These are phyloP conservation scores for Diarsia brunnea DNA, from an alignment of 2,888 invertebrate species.

Conservation along the genomic window DNA sequence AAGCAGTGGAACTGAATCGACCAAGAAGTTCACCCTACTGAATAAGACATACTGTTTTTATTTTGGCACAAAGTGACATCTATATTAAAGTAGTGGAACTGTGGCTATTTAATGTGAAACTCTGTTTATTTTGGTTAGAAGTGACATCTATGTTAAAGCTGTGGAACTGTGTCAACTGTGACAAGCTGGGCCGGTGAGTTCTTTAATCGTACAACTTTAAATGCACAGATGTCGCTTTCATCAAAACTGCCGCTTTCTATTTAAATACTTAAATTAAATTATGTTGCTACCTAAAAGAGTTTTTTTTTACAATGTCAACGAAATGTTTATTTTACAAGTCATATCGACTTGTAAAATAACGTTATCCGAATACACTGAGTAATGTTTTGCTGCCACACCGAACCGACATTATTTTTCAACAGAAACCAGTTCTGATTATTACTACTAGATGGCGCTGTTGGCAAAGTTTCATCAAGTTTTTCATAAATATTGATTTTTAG, in stretches of 20 bases:
- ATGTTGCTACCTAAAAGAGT: too few relatives aligned
- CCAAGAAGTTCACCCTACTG: background rate
- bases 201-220: background rate
- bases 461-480: fast-evolving
- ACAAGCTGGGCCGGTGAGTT: background rate
- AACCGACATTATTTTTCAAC: background rate
- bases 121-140: background rate
- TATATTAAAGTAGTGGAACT: background rate
- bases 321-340: background rate
- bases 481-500: background rate
- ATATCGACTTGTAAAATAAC: background rate
- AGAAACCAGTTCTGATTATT: background rate
- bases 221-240: constrained; percentile 26
- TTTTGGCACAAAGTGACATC: background rate
- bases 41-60: background rate
- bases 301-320: background rate
- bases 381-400: background rate
- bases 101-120: background rate
- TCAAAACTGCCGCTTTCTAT: background rate
- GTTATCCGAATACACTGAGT: too few relatives aligned
- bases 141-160: background rate
- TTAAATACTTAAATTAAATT: too few relatives aligned
- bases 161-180: too few relatives aligned
- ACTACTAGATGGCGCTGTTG: constrained; percentile 30
- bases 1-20: background rate